Base-by-base conservation (phyloP, 2,888 invertebrate species). In the Synanthedon andrenaeformis region DNA sequence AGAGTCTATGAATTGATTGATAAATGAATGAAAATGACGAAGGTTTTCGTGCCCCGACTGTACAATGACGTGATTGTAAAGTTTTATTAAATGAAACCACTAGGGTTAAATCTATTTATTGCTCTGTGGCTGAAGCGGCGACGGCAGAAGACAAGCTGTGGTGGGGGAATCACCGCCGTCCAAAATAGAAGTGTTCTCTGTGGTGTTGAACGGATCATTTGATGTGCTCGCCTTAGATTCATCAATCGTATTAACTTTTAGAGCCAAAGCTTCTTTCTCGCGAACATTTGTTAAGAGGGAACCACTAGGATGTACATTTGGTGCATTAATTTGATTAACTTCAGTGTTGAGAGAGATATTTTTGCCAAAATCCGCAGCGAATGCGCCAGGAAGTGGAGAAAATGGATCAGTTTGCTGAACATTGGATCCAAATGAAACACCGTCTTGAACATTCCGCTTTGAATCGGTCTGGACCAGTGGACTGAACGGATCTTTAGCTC, bases 121-220 rank as follows among this genome's bases (percentile, higher is more conserved):
- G 51, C 63, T 81, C 55, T 82, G 84, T 2, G 91, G 91, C 63
- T 86, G 86, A n/a, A 91, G 62, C 0, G 91, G 91, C 1, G 90
- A 89, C 0, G 91, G 91, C 48, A 91, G 66, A 0, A 90, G 72
- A 52, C 87, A 86, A 4, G 79, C 89, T 0, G 81, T 67, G 0
- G 83, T 81, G 0, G 89, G 85, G 0, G 86, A 87, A 13, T 80
- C 75, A 28, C 67, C 76, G 41, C 78, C 80, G 55, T 88, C 88
- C 35, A 88, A 62, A 54, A 88, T 80, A 1, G 85, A 88, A 0
- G 70, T 54, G 6, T 63, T 59, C 42, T 56, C 53, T 19, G 59
- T 28, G 51, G 49, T 4, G 52, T 55, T 62, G 51, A 69, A 52
- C 23, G 67, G 58, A 51, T 67, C 60, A 42, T 59, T 14, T 51